Conservation (phyloP, 2,797 vertebrate species). For the Sardinella longiceps region DNA sequence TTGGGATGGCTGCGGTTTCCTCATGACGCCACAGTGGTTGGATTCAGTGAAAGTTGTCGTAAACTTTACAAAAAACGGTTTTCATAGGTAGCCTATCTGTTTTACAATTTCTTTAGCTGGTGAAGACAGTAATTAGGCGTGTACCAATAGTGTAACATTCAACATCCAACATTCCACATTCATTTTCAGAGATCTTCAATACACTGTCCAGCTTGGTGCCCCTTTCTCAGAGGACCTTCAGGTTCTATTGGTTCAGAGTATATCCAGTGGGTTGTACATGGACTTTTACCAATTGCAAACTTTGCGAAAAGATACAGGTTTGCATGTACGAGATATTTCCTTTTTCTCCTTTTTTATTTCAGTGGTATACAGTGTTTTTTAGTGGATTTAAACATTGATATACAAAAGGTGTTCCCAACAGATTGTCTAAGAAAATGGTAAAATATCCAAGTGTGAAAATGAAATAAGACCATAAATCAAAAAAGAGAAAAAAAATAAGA, state of each 20-base stretch:
- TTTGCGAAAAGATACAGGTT: conserved; percentile 73
- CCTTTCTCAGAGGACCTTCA: conserved; percentile 59
- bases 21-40: conserved; percentile 52
- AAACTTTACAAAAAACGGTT: conserved; percentile 83
- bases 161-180: conserved; percentile 25
- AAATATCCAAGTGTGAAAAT: not conserved
- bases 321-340: conserved; percentile 75
- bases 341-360: not conserved
- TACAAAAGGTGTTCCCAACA: not conserved
- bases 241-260: conserved; percentile 72
- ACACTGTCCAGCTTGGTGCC: conserved; percentile 71
- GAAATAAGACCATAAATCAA: not conserved
- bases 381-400: not conserved
- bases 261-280: conserved; percentile 84
- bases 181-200: conserved; percentile 80
- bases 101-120: not conserved
- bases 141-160: not conserved
- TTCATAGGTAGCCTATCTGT: conserved; percentile 81
- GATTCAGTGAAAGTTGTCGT: conserved; percentile 70
- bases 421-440: not conserved
- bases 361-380: not conserved
- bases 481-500: not conserved
- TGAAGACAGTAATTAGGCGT: not conserved
- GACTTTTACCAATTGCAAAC: conserved; percentile 88
- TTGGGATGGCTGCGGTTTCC: conserved; percentile 62